Percentiles rank a stretch among this genome's conserved stretches.
These are phyloP conservation scores for Heliopora coerulea DNA, from an alignment of 92 coral and sea anemone genomes.

Conservation along the genomic window DNA sequence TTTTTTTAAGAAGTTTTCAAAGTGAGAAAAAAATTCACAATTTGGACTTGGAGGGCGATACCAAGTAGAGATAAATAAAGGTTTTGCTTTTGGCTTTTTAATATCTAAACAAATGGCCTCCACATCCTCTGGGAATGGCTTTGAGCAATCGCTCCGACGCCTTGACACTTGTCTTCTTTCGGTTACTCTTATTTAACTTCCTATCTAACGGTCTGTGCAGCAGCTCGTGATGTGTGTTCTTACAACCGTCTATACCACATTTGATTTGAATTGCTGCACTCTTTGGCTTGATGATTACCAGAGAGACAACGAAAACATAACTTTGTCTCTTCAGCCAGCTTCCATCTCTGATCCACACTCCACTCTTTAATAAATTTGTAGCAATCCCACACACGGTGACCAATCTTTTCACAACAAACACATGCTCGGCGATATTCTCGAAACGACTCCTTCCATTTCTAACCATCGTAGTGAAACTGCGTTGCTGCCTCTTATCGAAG, in stretches of 20 bases:
- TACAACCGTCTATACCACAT: constrained; percentile 6
- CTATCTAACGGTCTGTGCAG: neutral
- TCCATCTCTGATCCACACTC: constrained; percentile 19
- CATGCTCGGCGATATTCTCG: neutral
- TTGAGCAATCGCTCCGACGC: neutral
- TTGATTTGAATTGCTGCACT: neutral
- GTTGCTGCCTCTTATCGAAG: neutral
- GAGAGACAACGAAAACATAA: constrained; percentile 3
- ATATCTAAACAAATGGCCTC: too few species aligned
- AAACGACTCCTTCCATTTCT: neutral
- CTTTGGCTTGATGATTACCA: too few species aligned
- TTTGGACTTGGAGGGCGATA: too few species aligned
- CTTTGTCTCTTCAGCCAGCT: neutral
- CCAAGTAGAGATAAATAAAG: too few species aligned
- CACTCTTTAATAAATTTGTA: constrained; percentile 2
- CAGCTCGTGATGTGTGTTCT: neutral
- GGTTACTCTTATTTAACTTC: neutral
- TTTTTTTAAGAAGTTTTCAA: too few species aligned
- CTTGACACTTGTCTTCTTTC: neutral
- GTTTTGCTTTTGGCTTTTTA: too few species aligned
- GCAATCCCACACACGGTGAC: constrained; percentile 13
- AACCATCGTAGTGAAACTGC: neutral
- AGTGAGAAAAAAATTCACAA: too few species aligned
- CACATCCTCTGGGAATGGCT: too few species aligned
- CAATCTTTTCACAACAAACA: constrained; percentile 21